Evolutionary conservation across 2,888 invertebrate species (phyloP).

Genomic region (Neria commutata): DNA sequence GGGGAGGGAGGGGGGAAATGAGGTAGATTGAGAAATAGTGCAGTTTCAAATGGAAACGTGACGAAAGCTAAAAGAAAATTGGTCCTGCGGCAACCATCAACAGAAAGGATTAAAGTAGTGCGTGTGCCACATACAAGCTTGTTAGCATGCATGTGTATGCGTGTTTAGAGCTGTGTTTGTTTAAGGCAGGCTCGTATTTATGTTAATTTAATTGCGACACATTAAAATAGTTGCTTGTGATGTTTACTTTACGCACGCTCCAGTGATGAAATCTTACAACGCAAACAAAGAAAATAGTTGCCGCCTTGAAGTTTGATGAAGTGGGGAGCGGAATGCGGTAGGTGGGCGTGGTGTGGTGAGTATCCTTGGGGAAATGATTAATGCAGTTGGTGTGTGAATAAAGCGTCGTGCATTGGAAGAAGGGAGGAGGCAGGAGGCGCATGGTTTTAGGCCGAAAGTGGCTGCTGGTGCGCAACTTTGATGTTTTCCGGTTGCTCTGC

Average conservation of each 20-base stretch:
- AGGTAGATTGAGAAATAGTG: background rate
- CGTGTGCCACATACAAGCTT: background rate
- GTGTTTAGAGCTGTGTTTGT: conserved; percentile 25
- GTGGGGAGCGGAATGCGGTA: too few species aligned
- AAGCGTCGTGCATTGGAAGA: background rate
- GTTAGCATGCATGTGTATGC: background rate
- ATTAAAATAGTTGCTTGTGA: conserved; percentile 47
- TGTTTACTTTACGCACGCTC: conserved; percentile 35
- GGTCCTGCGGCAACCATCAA: conserved; percentile 10
- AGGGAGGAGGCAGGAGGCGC: too few species aligned
- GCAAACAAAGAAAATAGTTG: background rate
- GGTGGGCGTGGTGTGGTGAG: too few species aligned
- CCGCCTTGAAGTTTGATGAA: background rate
- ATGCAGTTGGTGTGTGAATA: background rate
- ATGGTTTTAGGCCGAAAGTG: background rate
- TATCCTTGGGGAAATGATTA: background rate
- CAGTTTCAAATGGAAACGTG: conserved; percentile 41
- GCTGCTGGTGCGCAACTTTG: conserved; percentile 46
- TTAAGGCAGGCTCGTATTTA: conserved; percentile 35
- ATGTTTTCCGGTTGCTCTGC: conserved; percentile 23
- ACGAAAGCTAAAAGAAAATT: conserved; percentile 38
- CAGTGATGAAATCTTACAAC: conserved; percentile 2
- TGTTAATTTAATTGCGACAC: conserved; percentile 53
- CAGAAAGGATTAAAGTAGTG: conserved; percentile 34
- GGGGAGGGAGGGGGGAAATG: background rate